Percentiles rank a stretch among this genome's conserved stretches.
phyloP scores from a whole-genome alignment of 2,797 vertebrate species.

The Lepus townsendii region DNA sequence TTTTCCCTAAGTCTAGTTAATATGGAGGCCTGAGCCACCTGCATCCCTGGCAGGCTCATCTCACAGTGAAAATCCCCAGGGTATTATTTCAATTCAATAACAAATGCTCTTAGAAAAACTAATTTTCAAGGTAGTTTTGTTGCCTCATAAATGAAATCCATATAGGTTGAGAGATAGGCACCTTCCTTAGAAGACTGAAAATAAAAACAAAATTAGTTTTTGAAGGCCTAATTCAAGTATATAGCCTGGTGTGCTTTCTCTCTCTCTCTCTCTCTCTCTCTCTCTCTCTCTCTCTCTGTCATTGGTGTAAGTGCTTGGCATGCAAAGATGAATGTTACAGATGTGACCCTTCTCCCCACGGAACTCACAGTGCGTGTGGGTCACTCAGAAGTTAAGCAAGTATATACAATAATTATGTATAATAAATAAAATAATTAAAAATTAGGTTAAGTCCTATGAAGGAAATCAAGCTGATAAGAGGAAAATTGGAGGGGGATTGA shows the following conservation, averaged over 20 bases:
- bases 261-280: neutral
- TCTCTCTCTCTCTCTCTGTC: neutral
- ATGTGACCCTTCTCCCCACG: neutral
- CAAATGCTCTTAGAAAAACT: conserved; percentile 43
- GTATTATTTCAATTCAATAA: conserved; percentile 46
- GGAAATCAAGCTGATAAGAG: neutral
- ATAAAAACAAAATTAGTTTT: conserved; percentile 36
- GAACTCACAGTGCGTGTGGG: neutral
- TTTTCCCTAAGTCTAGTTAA: neutral
- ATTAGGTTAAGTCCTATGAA: neutral
- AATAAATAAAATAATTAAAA: neutral
- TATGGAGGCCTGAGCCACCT: neutral
- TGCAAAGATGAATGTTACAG: neutral
- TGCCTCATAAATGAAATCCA: neutral
- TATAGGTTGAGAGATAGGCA: conserved; percentile 6
- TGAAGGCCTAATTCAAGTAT: neutral
- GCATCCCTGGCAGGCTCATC: neutral
- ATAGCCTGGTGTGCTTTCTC: neutral
- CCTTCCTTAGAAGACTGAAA: conserved; percentile 17
- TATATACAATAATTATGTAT: neutral
- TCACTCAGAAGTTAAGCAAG: neutral
- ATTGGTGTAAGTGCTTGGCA: neutral
- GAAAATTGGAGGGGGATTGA: neutral
- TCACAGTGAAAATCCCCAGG: neutral
- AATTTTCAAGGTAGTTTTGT: conserved; percentile 35